Conservation (phyloP, 1,140 invertebrate species). For the Drosophila lacteicornis region DNA sequence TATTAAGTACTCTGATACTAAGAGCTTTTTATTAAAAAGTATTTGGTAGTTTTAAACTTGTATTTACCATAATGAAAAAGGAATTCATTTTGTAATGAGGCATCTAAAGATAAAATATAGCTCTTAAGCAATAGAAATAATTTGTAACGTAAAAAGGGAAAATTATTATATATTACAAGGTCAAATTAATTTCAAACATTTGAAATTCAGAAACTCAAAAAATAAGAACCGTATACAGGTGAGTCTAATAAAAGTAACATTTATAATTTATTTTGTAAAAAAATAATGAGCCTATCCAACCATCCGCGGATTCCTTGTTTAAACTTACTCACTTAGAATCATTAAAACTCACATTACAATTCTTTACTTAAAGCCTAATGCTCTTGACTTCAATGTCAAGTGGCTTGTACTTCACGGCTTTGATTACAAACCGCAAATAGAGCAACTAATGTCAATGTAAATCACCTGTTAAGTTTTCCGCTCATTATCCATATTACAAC, state of each 20-base stretch:
- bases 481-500: constrained; percentile 45
- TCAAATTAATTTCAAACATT: too few species aligned
- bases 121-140: background rate
- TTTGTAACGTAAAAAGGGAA: too few species aligned
- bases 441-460: constrained; percentile 41
- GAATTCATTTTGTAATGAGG: background rate
- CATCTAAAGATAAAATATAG: too few species aligned
- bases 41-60: background rate
- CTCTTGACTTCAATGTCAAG: constrained; percentile 13
- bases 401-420: background rate
- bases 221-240: too few species aligned
- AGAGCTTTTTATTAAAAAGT: background rate
- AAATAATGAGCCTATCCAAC: too few species aligned
- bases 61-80: background rate
- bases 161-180: too few species aligned
- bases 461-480: constrained; percentile 49
- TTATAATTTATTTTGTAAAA: too few species aligned
- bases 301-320: too few species aligned
- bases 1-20: too few species aligned
- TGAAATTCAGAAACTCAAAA: too few species aligned
- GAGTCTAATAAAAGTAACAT: too few species aligned
- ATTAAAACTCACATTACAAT: background rate
- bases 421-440: constrained; percentile 26
- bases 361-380: background rate
- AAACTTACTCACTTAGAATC: background rate